phyloP scores from a whole-genome alignment of 2,113 vertebrate genomes.

The Thalassarche chlororhynchos region DNA sequence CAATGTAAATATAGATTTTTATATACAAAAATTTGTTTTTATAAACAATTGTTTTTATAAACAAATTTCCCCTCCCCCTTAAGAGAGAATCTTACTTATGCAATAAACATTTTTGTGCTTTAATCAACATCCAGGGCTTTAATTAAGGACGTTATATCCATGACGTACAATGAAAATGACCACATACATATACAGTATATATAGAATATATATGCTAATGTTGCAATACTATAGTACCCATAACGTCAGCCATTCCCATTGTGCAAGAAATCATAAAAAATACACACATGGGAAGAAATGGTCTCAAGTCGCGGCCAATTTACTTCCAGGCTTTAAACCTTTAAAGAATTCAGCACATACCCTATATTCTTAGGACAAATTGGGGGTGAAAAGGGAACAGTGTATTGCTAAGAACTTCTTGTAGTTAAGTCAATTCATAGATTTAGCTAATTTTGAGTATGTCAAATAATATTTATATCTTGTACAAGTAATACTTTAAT shows the following conservation, averaged over 20 bases:
- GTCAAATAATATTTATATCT: neutral
- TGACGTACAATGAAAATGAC: neutral
- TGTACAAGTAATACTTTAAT: neutral
- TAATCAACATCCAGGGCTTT: neutral
- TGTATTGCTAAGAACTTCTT: neutral
- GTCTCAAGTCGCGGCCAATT: neutral
- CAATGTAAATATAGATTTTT: neutral
- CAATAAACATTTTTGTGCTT: neutral
- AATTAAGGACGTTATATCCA: neutral
- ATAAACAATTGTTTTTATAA: neutral
- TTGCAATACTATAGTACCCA: neutral
- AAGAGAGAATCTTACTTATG: neutral
- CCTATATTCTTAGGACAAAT: neutral
- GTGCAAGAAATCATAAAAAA: neutral
- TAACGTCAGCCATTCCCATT: neutral
- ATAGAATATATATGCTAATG: neutral
- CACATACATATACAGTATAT: neutral
- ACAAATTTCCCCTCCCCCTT: neutral
- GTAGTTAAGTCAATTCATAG: neutral
- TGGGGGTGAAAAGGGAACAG: neutral
- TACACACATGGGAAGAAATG: neutral
- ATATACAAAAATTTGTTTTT: neutral
- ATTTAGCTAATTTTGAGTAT: neutral
- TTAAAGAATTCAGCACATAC: neutral
- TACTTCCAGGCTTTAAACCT: neutral